Percentiles rank a stretch among this genome's conserved stretches.
Evolutionary conservation across 1,140 invertebrate species (phyloP).

Genomic region (Diabrotica virgifera): DNA sequence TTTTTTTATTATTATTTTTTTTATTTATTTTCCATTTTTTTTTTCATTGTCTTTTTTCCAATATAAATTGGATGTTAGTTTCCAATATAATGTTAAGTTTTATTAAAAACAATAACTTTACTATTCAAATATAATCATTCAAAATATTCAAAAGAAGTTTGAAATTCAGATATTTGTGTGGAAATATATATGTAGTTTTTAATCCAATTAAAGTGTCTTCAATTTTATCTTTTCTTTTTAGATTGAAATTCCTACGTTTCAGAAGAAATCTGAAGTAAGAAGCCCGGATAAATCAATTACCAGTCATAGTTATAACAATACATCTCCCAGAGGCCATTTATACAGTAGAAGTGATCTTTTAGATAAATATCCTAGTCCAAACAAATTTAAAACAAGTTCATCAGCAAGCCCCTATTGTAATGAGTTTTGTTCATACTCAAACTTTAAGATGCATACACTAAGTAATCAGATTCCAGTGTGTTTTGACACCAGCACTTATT

Average conservation of each 20-base stretch:
- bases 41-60: too few species aligned
- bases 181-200: too few species aligned
- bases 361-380: neutral
- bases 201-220: neutral
- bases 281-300: neutral
- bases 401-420: neutral
- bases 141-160: too few species aligned
- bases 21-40: too few species aligned
- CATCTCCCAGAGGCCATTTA: neutral
- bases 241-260: neutral
- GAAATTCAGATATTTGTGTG: too few species aligned
- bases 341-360: neutral
- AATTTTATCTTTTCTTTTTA: neutral
- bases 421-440: conserved; percentile 23
- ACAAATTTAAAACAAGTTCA: neutral
- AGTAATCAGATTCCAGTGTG: conserved; percentile 23
- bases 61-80: too few species aligned
- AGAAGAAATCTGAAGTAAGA: neutral
- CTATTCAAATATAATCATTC: too few species aligned
- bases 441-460: conserved; percentile 26
- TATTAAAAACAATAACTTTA: too few species aligned
- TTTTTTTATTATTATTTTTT: too few species aligned
- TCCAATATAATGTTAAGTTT: too few species aligned
- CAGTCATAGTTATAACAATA: neutral
- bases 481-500: conserved; percentile 44